Conservation (phyloP, 2,888 invertebrate genomes). For the Melipona beecheii region DNA sequence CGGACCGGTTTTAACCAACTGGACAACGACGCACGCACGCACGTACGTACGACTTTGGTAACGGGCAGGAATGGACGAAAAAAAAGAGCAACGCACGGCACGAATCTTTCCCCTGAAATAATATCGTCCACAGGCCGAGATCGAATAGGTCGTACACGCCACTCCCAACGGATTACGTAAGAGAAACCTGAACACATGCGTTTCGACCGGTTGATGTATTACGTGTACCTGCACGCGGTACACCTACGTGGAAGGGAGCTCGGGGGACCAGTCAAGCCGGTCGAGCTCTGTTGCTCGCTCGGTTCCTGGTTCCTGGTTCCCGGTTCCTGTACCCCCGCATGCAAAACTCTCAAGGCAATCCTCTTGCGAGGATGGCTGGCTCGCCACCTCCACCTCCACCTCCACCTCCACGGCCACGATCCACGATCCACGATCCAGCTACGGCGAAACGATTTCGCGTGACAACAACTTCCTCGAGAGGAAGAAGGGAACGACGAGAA, state of each 20-base stretch:
- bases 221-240: conserved; percentile 44
- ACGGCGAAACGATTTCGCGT: conserved; percentile 53
- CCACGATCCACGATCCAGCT: conserved; percentile 12
- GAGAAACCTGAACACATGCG: conserved; percentile 54
- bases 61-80: neutral
- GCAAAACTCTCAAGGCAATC: conserved; percentile 73
- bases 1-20: conserved; percentile 9
- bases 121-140: conserved; percentile 30
- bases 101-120: conserved; percentile 34
- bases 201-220: conserved; percentile 62
- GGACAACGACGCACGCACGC: neutral
- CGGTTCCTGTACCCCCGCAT: conserved; percentile 70
- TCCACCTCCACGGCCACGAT: conserved; percentile 20
- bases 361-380: conserved; percentile 58
- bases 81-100: neutral
- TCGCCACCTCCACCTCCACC: conserved; percentile 32
- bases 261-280: conserved; percentile 74
- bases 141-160: conserved; percentile 65
- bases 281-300: conserved; percentile 49
- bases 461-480: conserved; percentile 22
- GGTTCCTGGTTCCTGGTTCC: conserved; percentile 77
- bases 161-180: conserved; percentile 70
- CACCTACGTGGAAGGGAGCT: conserved; percentile 57
- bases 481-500: conserved; percentile 38
- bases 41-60: conserved; percentile 5